Evolutionary conservation across 1,140 invertebrate genomes (phyloP).

Genomic region (Cherax quadricarinatus): DNA sequence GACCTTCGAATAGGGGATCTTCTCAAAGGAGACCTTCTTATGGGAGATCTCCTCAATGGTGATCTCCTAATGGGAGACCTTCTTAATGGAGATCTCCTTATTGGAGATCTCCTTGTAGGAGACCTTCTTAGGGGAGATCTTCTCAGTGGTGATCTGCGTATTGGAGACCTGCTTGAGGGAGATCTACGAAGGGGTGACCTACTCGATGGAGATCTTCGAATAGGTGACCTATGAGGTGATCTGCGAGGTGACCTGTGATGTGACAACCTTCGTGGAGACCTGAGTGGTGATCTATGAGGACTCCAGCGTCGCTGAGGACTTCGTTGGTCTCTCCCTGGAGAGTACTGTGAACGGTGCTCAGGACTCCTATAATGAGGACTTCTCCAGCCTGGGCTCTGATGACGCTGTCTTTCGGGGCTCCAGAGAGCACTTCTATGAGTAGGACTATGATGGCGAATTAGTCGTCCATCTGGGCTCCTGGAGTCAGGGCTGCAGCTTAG

Average conservation of each 20-base stretch:
- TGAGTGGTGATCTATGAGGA: slow-evolving; percentile 18
- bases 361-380: slow-evolving; percentile 43
- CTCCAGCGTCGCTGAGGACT: slow-evolving; percentile 44
- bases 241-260: slow-evolving; percentile 30
- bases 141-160: background rate
- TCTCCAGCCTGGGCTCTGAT: slow-evolving; percentile 40
- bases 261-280: slow-evolving; percentile 12
- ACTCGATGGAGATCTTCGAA: slow-evolving; percentile 21
- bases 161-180: slow-evolving; percentile 27
- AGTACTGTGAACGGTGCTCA: slow-evolving; percentile 18
- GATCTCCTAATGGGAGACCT: slow-evolving; percentile 41
- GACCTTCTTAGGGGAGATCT: slow-evolving; percentile 46
- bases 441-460: slow-evolving; percentile 25
- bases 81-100: slow-evolving; percentile 19
- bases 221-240: slow-evolving; percentile 44
- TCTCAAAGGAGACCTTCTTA: slow-evolving; percentile 28
- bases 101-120: slow-evolving; percentile 10
- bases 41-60: slow-evolving; percentile 29
- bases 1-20: slow-evolving; percentile 34
- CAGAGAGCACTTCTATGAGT: slow-evolving; percentile 22
- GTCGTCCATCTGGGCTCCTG: slow-evolving; percentile 30
- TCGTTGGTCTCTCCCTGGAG: slow-evolving; percentile 27
- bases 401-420: slow-evolving; percentile 29
- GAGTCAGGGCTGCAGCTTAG: slow-evolving; percentile 39
- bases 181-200: slow-evolving; percentile 43